Percentiles rank a stretch among this genome's conserved stretches.
Conservation (phyloP, 2,797 vertebrate species). For the Gymnoscopelus braueri region DNA sequence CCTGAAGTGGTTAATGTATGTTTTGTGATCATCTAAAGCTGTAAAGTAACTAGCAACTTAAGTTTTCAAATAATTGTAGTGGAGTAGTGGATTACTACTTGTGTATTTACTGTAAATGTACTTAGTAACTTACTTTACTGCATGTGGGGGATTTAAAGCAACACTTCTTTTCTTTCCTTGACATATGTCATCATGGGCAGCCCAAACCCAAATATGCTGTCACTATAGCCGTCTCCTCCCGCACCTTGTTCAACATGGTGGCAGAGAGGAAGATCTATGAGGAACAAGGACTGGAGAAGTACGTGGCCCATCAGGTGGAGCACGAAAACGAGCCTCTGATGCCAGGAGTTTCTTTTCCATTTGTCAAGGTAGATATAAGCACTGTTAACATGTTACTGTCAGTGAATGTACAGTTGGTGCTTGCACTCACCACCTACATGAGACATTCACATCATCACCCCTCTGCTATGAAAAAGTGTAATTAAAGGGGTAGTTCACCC, state of each 20-base stretch:
- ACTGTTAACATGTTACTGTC: neutral
- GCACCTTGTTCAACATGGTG: slow-evolving; percentile 90
- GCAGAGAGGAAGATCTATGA: slow-evolving; percentile 87
- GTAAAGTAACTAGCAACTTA: no score
- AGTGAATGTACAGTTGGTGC: neutral
- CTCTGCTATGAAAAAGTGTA: no score
- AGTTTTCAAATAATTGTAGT: no score
- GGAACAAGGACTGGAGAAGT: slow-evolving; percentile 89
- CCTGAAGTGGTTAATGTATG: no score
- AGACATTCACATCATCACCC: no score
- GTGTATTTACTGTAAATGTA: no score
- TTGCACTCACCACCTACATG: neutral
- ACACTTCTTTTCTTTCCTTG: neutral
- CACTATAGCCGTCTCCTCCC: slow-evolving; percentile 93
- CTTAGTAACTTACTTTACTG: no score
- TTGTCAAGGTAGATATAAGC: slow-evolving; percentile 87
- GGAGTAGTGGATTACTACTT: no score
- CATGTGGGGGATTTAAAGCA: no score
- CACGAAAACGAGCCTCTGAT: slow-evolving; percentile 87
- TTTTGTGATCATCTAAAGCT: no score
- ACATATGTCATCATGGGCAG: slow-evolving; percentile 64
- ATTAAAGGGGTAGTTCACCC: no score
- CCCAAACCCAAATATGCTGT: slow-evolving; percentile 90
- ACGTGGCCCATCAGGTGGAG: slow-evolving; percentile 86
- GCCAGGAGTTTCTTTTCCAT: slow-evolving; percentile 89